These are phyloP conservation scores for Camelus dromedarius DNA, from an alignment of 2,113 vertebrate species.

Conservation along the genomic window DNA sequence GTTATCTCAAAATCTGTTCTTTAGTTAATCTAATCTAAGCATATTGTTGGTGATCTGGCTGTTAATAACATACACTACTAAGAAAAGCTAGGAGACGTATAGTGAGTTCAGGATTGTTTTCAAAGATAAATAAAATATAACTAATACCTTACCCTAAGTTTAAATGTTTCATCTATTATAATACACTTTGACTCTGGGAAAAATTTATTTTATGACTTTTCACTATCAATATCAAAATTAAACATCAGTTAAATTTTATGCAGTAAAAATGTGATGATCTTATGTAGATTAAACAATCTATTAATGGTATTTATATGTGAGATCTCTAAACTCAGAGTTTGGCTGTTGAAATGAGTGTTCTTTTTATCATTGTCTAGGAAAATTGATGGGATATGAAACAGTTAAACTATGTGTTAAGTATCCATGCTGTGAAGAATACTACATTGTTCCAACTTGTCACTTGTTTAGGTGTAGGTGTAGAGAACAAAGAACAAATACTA, in stretches of 20 bases:
- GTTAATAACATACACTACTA: slow-evolving; percentile 23
- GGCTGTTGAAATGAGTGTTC: neutral
- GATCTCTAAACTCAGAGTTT: neutral
- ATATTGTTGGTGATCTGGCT: neutral
- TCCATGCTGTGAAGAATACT: neutral
- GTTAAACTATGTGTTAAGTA: neutral
- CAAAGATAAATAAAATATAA: slow-evolving; percentile 32
- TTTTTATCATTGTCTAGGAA: neutral
- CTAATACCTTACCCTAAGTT: neutral
- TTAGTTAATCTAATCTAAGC: neutral
- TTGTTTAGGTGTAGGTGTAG: neutral
- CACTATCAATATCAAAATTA: slow-evolving; percentile 24
- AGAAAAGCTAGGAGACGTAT: slow-evolving; percentile 10
- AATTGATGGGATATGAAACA: neutral
- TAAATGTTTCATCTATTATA: neutral
- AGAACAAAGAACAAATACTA: neutral
- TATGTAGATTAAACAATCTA: neutral
- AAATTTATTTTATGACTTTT: slow-evolving; percentile 41
- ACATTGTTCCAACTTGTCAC: neutral
- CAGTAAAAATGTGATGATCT: slow-evolving; percentile 24
- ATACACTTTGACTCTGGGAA: neutral
- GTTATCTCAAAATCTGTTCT: slow-evolving; percentile 9
- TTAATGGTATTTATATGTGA: neutral
- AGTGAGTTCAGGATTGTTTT: slow-evolving; percentile 35
- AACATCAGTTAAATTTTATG: slow-evolving; percentile 37